Conservation (phyloP, 2,888 invertebrate genomes). For the Ochropleura plecta region DNA sequence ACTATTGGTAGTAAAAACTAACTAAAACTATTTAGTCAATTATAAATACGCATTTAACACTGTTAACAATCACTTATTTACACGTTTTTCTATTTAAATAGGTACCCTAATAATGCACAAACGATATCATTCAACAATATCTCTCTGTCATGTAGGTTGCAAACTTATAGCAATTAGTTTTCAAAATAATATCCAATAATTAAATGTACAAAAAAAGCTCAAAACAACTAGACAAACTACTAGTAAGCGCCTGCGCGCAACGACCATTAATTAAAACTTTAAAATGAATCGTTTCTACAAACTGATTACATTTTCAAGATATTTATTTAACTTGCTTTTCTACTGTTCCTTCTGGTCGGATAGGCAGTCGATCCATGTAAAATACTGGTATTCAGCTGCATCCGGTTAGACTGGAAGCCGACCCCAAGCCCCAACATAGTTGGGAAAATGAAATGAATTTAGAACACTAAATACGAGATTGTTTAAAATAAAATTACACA, state of each 20-base stretch:
- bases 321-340: slow-evolving; percentile 1
- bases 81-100: too few relatives aligned
- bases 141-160: not conserved
- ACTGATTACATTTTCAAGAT: slow-evolving; percentile 5
- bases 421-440: too few relatives aligned
- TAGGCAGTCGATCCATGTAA: not conserved
- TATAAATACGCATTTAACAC: too few relatives aligned
- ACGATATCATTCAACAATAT: too few relatives aligned
- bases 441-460: too few relatives aligned
- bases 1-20: too few relatives aligned
- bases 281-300: slow-evolving; percentile 14
- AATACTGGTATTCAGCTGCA: not conserved
- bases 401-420: not conserved
- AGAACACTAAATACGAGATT: too few relatives aligned
- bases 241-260: not conserved
- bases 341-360: not conserved
- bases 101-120: too few relatives aligned
- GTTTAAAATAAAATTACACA: too few relatives aligned
- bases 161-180: slow-evolving; percentile 16
- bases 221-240: not conserved
- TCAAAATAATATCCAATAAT: slow-evolving; percentile 13
- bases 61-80: too few relatives aligned
- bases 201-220: not conserved
- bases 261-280: slow-evolving; percentile 32
- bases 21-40: too few relatives aligned